Base-by-base conservation (phyloP, 1,140 invertebrate genomes). In the Linepithema humile region DNA sequence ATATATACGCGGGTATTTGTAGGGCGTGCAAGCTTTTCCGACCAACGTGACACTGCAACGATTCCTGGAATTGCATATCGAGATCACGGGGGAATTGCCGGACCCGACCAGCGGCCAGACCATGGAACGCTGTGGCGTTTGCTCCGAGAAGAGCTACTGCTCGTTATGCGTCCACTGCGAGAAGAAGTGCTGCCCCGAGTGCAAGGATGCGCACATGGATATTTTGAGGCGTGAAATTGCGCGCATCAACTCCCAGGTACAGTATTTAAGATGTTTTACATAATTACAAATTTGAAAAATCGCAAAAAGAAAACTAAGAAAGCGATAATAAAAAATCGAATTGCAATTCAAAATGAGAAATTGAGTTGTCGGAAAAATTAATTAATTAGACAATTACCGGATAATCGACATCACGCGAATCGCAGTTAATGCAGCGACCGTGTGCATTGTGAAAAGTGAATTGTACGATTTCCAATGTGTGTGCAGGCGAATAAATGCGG, bases 31-130 rank as follows among this genome's bases (percentile, higher is more conserved):
- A 94, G 97, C 97, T 26, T 99, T 98, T 94, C 98, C 98, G 53
- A 99, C 98, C 87, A 99, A 99, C 94, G 98, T 99, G 4, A 99
- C 99, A 38, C 95, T 99, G 32, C 98, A 98, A 94, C 95, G 98
- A 64, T 99, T 99, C 94, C 95, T 99, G 80, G 98, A 99, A 93
- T 96, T 99, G 55, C 99, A 98, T 92, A 98, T 98, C 93, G 97
- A 98, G 94, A 98, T 98, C 82, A 98, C 98, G 35, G 98, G 98
- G 82, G 98, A 98, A 94, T 94, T 98, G 82, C 97, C 98, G 59
- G 98, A 98, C 94, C 97, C 98, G 57, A 98, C 97, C 64, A 97
- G 96, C 91, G 97, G 97, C 90, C 97, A 97, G 94, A 96, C 97
- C 40, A 98, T 98, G 97, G 97, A 97, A 94, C 95, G 97, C 83